A percentile compares a stretch with the other conserved stretches of the same genome.
phyloP scores from a whole-genome alignment of 2,113 vertebrate genomes.

The Platanista minor region DNA sequence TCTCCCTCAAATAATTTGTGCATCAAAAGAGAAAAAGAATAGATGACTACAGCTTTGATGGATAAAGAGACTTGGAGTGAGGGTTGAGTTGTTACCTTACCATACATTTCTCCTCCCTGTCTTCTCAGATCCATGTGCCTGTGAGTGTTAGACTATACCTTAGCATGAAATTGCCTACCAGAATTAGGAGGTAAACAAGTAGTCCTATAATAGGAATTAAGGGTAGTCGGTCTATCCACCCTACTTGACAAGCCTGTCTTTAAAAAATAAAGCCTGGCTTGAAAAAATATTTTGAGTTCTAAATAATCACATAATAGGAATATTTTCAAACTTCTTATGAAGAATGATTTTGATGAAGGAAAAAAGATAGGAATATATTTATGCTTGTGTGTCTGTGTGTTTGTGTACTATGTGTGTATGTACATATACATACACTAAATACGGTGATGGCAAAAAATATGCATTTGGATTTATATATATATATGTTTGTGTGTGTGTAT shows the following conservation, averaged over 20 bases:
- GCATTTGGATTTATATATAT: neutral
- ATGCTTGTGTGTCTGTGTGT: neutral
- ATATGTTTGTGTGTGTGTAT: accelerated
- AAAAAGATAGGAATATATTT: neutral
- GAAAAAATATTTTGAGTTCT: neutral
- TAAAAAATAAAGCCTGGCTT: neutral
- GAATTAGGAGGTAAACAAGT: neutral
- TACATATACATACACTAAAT: neutral
- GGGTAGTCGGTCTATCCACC: neutral
- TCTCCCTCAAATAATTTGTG: neutral
- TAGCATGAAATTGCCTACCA: conserved; percentile 41
- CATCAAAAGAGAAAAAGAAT: neutral
- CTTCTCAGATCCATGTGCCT: neutral
- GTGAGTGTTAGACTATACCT: neutral
- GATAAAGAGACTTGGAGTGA: neutral
- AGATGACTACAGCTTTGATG: neutral
- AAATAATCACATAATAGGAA: neutral
- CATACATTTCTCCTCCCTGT: neutral
- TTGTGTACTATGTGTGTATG: neutral
- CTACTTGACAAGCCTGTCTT: neutral
- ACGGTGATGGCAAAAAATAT: neutral
- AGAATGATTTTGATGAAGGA: neutral
- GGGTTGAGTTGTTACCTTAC: neutral
- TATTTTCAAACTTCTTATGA: neutral
- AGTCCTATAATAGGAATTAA: neutral